Base-by-base conservation (phyloP, 2,888 invertebrate species). In the Baccha elongata region DNA sequence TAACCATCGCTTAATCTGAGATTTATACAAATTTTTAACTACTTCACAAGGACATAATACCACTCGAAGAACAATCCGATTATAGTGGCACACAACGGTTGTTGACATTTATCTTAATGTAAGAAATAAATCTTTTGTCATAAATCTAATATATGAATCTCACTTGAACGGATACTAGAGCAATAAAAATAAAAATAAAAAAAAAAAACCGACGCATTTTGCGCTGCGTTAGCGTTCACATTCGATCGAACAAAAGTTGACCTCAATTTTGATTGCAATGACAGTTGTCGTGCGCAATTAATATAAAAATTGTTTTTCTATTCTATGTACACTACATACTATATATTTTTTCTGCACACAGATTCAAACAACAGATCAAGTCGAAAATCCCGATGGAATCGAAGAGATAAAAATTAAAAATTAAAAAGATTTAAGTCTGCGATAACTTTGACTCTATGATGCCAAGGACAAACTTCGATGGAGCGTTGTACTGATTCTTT, bases 241-340 rank as follows among this genome's bases (percentile, higher is more conserved):
- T 50, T 64, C 50, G 21, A 68, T 58, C 52, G 55, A 64, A 75
- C 46, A 71, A 81, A 75, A 71, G 44, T 65, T 71, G 58, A 71
- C 80, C 75, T 65, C 65, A 75, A 65, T 75, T 23, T 65, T 48
- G 48, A 58, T 52, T 46, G 64, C 69, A 64, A 50, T 64, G 68
- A 52, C 73, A 62, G 67, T 73, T 79, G 79, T 73, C 79, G 73
- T 73, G 73, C 26, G 46, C 67, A 62, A 69, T 68, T 80, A 69
- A 64, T 80, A 69, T n/a, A 32, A 26, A 26, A 72, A 50, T 13
- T 44, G 10, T 75, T 26, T 42, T 26, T 58, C 23, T 53, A 19
- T 35, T 19, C 8, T 32, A n/a, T n/a, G n/a, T n/a, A n/a, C n/a
- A n/a, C n/a, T n/a, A n/a, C n/a, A n/a, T n/a, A n/a, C n/a, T n/a